Evolutionary conservation across 1,140 invertebrate genomes (phyloP), one percentile per base, ranked within the genome.

Genomic region (Drosophila orosa): DNA sequence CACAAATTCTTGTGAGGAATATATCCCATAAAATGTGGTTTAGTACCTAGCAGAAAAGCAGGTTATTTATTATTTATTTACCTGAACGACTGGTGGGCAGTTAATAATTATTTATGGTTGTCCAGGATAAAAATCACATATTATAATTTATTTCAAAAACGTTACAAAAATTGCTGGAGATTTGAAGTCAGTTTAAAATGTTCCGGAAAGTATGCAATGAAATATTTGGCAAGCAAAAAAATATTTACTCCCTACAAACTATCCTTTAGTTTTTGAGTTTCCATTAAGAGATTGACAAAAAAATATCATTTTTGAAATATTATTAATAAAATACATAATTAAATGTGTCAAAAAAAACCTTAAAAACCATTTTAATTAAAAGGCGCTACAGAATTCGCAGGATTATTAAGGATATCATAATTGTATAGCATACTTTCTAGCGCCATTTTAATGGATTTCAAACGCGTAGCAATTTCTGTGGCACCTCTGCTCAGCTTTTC

Each of bases 1-100:
- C 68, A 33, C 33, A 71, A 27, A 1, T 57, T 56, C 25, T 19
- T 9, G 33, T 7, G 5, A 47, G 39, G 35, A 48, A 69, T 45
- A 31, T n/a, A 12, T 9, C n/a, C 10, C 24, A 24, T 9, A 17
- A 9, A 12, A 27, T 24, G 8, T 10, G 3, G 13, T 31, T 22
- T 37, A 24, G 31, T 27, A 17, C 9, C 33, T 8, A 39, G 13
- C 19, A 50, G 7, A 44, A 19, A 40, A 9, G 17, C 0, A 13
- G 9, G 31, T 13, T 2, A 8, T 7, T 27, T 31, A 31, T 33
- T 33, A 52, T 52, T 33, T 13, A 22, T 31, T 50, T 50, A 19
- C 9, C n/a, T 50, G 7, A 19, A 3, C 13, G 0, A 22, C 31
- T n/a, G 15, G 24, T 19, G 10, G 10, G n/a, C 17, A n/a, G 7